Conservation (phyloP, 2,888 invertebrate species). For the Lepidochrysops patricia region DNA sequence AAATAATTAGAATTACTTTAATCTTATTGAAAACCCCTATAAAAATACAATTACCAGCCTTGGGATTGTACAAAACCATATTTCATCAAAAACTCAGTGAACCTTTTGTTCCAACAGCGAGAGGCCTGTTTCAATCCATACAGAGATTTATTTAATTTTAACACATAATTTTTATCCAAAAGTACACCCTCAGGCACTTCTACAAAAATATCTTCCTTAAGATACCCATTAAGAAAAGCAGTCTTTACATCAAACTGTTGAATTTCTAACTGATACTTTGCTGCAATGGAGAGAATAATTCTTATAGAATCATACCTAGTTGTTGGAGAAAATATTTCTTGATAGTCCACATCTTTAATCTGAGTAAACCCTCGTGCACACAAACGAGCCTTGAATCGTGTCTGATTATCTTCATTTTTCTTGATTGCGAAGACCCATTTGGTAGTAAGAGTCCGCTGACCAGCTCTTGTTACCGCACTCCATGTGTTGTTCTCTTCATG, state of each 20-base stretch:
- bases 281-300: conserved; percentile 22
- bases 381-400: conserved; percentile 21
- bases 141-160: conserved; percentile 23
- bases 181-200: conserved; percentile 23
- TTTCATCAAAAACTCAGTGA: conserved; percentile 20
- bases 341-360: conserved; percentile 23
- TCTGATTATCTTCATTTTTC: conserved; percentile 18
- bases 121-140: conserved; percentile 16
- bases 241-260: conserved; percentile 27
- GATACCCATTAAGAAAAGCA: conserved; percentile 20
- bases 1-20: conserved; percentile 28
- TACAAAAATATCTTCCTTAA: conserved; percentile 25
- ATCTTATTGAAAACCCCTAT: conserved; percentile 22
- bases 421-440: conserved; percentile 24
- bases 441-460: conserved; percentile 3
- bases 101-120: conserved; percentile 15
- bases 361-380: conserved; percentile 23
- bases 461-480: not conserved
- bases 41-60: conserved; percentile 28
- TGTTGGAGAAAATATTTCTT: conserved; percentile 25
- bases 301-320: conserved; percentile 24
- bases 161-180: conserved; percentile 4
- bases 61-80: conserved; percentile 27
- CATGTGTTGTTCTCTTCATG: conserved; percentile 7
- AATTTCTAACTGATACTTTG: conserved; percentile 19